Base-by-base conservation (phyloP, 1,140 invertebrate genomes). In the Drosophila pseudoobscura region DNA sequence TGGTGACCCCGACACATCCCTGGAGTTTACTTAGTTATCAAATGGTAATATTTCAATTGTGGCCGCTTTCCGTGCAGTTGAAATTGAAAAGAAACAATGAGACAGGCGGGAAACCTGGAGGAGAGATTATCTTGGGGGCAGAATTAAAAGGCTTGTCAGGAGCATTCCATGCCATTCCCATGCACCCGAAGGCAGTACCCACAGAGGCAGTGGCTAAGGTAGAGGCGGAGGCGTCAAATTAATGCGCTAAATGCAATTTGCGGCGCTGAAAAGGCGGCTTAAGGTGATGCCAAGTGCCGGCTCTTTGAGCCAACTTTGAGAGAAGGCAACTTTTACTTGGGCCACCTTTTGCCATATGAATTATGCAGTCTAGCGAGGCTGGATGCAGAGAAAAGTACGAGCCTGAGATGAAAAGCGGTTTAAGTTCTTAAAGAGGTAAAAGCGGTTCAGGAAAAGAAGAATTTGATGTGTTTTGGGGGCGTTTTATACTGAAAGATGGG, bases 181-280 rank as follows among this genome's bases (percentile, higher is more conserved):
- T 63, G 39, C 17, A 61, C 45, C 53, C 52, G 17, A 13, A 9
- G 8, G 31, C 8, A 15, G 9, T 44, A 24, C 44, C 39, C 43
- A 41, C 39, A n/a, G 8, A 15, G 35, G 58, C 53, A 26, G 59
- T 58, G 60, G 55, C 50, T 17, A 1, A 17, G 17, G 17, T 17
- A n/a, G 6, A 15, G 35, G 58, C 39, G 11, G 62, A 61, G 60
- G 55, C 50, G 59, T 46, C 24, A 85, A 85, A 85, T 85, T 85
- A 85, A 87, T 69, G 72, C 63, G 63, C 78, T 75, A 85, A 85
- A 85, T 85, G 80, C 82, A 85, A 85, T 85, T 77, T 77, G 77
- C 17, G 60, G 77, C 49, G 44, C 47, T 45, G 64, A 64, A 83
- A 68, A 62, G 63, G 35, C 55, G 72, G 51, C 58, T 75, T 70